Conservation (phyloP, 2,797 vertebrate species). For the Myotis daubentonii region DNA sequence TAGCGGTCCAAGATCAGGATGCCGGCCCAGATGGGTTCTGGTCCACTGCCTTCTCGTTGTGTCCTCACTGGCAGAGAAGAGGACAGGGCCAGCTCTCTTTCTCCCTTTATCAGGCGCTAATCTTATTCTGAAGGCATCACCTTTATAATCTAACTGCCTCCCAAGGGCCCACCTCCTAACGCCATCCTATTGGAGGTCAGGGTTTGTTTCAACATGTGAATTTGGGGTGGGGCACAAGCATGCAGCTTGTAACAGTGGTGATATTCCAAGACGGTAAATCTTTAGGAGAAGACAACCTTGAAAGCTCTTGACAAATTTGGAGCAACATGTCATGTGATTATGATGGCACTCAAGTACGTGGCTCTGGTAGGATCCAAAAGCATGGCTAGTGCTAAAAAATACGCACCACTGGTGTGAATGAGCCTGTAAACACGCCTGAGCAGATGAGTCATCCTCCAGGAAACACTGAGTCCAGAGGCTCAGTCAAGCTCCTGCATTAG, state of each 20-base stretch:
- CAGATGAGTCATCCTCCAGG: not conserved
- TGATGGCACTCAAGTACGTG: not conserved
- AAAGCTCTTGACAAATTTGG: not conserved
- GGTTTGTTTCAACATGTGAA: not conserved
- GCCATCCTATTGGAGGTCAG: not conserved
- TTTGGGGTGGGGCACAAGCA: not conserved
- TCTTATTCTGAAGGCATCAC: not conserved
- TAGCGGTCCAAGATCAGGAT: not conserved
- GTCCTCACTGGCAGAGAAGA: not conserved
- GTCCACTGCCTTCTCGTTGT: not conserved
- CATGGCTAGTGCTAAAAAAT: not conserved
- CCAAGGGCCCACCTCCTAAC: not conserved
- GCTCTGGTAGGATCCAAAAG: not conserved
- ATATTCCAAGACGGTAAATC: not conserved
- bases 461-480: not conserved
- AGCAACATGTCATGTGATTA: not conserved
- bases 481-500: not conserved
- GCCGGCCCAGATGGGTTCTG: not conserved
- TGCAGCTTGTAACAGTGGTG: not conserved
- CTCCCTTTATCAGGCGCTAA: not conserved
- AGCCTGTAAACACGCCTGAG: not conserved
- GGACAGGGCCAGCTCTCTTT: not conserved
- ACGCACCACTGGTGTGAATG: not conserved
- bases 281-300: not conserved
- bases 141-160: not conserved